Base-by-base conservation (phyloP, 2,888 invertebrate species). In the Tetragonula carbonaria region DNA sequence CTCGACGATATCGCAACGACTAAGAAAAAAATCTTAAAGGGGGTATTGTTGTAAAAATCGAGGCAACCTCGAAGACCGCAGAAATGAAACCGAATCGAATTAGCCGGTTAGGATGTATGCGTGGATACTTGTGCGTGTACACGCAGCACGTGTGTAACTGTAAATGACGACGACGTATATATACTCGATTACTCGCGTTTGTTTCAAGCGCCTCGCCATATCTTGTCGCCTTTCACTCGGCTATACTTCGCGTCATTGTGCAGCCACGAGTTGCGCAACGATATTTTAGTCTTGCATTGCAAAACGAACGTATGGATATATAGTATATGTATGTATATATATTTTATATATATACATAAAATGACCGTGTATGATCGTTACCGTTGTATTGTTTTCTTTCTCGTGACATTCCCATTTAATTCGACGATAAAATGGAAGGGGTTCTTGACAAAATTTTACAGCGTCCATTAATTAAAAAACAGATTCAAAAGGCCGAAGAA, bases 181-280 rank as follows among this genome's bases (percentile, higher is more conserved):
- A 75, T 8, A 21, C 72, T 78, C 88, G 90, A 80, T 87, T 74
- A 63, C 74, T 78, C 73, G 86, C 79, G 88, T 88, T 80, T 62
- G 84, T 86, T 59, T 57, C 75, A 77, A 53, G 73, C 62, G 73
- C 67, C 86, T 77, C 84, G 81, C 75, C 78, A 86, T 87, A 88
- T 87, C 85, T 91, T 90, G 92, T 89, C 92, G 93, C 93, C 93
- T 93, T 93, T 93, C 93, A 93, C 93, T 93, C 91, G 87, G 85
- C 90, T 88, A 87, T 90, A 88, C 87, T 84, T 88, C 88, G 88
- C 88, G 86, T 87, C 90, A 92, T 92, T 92, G 91, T 91, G 90
- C 88, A 88, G 90, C 87, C 74, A 84, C 88, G 72, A 87, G 87
- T 93, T 93, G 92, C 90, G 93, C 92, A 93, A 93, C 89, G 88